Evolutionary conservation across 2,797 vertebrate genomes (phyloP).

Genomic region (Eurystomus glaucurus): DNA sequence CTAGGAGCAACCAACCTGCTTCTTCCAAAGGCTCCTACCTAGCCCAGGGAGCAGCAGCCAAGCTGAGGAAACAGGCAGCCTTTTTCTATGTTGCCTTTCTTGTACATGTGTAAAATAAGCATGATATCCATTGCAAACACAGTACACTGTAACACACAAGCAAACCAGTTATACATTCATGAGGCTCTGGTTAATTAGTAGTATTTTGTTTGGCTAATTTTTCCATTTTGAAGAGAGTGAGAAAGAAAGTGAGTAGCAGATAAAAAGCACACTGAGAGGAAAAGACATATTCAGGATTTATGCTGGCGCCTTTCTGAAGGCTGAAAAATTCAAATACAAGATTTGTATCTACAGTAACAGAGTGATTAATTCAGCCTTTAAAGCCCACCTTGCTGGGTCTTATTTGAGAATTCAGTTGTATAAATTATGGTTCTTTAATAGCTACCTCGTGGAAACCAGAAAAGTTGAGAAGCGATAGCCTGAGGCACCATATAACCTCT

Average conservation of each 20-base stretch:
- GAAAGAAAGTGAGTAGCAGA: background rate
- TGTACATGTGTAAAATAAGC: background rate
- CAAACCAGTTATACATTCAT: background rate
- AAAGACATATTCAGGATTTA: background rate
- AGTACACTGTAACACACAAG: background rate
- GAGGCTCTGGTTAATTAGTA: background rate
- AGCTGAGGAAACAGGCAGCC: background rate
- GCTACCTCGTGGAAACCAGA: conserved; percentile 66
- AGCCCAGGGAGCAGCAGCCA: background rate
- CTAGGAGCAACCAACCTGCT: background rate
- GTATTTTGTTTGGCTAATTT: background rate
- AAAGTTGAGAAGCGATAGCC: conserved; percentile 49
- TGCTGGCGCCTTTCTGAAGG: background rate
- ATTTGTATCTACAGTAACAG: conserved; percentile 16
- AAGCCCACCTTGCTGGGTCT: conserved; percentile 48
- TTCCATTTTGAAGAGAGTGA: background rate
- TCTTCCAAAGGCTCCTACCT: background rate
- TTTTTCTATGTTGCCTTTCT: background rate
- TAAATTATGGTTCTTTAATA: conserved; percentile 68
- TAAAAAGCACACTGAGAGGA: background rate
- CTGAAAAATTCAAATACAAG: conserved; percentile 22
- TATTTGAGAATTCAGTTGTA: conserved; percentile 54
- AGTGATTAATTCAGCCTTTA: conserved; percentile 56
- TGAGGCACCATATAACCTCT: conserved; percentile 59
- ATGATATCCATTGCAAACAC: background rate